Evolutionary conservation across 2,888 invertebrate genomes (phyloP).

Genomic region (Ormyrus labotus): DNA sequence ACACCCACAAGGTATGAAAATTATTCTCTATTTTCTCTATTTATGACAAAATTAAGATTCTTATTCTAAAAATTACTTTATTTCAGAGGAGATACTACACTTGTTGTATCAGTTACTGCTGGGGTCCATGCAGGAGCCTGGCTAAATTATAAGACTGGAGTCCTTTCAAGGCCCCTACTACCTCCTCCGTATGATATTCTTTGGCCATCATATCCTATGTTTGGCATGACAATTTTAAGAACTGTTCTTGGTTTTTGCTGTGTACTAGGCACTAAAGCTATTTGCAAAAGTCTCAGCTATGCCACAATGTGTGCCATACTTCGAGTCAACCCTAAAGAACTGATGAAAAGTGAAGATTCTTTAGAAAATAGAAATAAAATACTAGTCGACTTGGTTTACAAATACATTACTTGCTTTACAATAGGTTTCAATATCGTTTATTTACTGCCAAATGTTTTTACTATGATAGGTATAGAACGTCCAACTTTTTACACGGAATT

Average conservation of each 20-base stretch:
- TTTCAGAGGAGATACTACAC: constrained; percentile 90
- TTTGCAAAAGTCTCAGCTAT: constrained; percentile 84
- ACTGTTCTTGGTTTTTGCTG: constrained; percentile 87
- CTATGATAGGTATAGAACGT: constrained; percentile 85
- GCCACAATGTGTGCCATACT: constrained; percentile 84
- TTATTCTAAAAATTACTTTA: not conserved
- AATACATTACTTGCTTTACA: constrained; percentile 87
- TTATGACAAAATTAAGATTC: constrained; percentile 2
- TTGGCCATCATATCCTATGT: constrained; percentile 87
- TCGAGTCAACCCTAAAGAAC: constrained; percentile 81
- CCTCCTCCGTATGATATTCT: constrained; percentile 86
- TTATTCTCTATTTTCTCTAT: not conserved
- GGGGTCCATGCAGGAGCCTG: constrained; percentile 89
- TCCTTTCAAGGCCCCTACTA: constrained; percentile 79
- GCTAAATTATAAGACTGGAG: constrained; percentile 89
- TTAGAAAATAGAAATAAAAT: constrained; percentile 84
- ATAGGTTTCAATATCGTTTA: constrained; percentile 89
- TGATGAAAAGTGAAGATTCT: constrained; percentile 81
- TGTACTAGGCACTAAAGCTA: constrained; percentile 82
- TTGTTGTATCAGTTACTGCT: constrained; percentile 88
- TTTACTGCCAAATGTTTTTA: constrained; percentile 87
- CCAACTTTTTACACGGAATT: constrained; percentile 92
- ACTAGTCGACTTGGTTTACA: constrained; percentile 88
- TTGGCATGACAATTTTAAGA: constrained; percentile 82
- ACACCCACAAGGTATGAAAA: constrained; percentile 87